A percentile compares a stretch with the other conserved stretches of the same genome.
Conservation (phyloP, 1,140 invertebrate species). For the Micrasema longulum region DNA sequence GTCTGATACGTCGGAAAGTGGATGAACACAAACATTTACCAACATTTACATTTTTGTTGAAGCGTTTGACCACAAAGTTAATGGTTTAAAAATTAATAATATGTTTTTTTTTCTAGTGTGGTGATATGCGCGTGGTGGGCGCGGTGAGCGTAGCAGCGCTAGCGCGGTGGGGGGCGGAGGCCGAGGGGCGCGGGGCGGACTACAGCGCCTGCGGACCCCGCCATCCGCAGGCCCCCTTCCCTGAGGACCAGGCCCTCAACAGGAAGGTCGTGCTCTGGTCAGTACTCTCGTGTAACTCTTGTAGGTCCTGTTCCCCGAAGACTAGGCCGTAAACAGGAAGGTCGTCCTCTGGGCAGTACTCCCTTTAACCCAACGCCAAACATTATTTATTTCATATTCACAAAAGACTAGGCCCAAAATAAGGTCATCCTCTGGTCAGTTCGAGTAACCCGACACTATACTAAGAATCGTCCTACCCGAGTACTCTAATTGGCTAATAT, state of each 20-base stretch:
- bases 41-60: too few relatives aligned
- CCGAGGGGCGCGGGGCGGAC: slow-evolving; percentile 41
- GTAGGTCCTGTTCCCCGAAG: slow-evolving; percentile 49
- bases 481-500: too few relatives aligned
- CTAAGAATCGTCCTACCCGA: too few relatives aligned
- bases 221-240: slow-evolving; percentile 48
- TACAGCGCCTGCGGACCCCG: slow-evolving; percentile 47
- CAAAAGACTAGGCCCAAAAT: too few relatives aligned
- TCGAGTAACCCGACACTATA: too few relatives aligned
- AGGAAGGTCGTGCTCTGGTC: slow-evolving; percentile 51
- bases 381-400: too few relatives aligned
- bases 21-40: too few relatives aligned
- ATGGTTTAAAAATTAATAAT: neutral
- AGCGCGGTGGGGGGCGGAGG: slow-evolving; percentile 44
- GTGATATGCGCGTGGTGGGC: slow-evolving; percentile 37
- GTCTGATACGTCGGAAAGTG: neutral
- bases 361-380: too few relatives aligned
- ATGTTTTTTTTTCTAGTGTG: slow-evolving; percentile 15
- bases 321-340: slow-evolving; percentile 49
- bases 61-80: too few relatives aligned
- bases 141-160: slow-evolving; percentile 32
- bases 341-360: slow-evolving; percentile 49
- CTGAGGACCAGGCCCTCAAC: slow-evolving; percentile 51
- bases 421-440: too few relatives aligned
- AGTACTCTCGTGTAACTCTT: slow-evolving; percentile 39